Conservation (phyloP, 2,113 vertebrate genomes). For the Phocoena sinus region DNA sequence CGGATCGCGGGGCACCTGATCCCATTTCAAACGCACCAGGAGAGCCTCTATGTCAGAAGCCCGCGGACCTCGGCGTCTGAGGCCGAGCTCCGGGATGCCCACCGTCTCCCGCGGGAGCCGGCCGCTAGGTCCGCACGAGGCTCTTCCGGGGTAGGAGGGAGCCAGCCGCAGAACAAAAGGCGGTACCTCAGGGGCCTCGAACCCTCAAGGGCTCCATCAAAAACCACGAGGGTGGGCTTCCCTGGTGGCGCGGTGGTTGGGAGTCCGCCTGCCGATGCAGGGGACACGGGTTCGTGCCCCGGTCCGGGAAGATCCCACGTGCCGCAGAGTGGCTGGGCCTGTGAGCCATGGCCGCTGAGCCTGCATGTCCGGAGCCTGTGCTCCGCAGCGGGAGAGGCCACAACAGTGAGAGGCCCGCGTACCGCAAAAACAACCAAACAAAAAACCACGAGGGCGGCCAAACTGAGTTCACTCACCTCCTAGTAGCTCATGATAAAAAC, state of each 20-base stretch:
- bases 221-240: too few relatives aligned
- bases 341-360: too few relatives aligned
- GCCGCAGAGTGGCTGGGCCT: too few relatives aligned
- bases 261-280: too few relatives aligned
- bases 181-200: not conserved
- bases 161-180: not conserved
- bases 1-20: rapidly evolving
- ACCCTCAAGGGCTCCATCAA: not conserved
- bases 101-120: not conserved
- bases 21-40: too few relatives aligned
- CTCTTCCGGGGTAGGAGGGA: not conserved
- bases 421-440: too few relatives aligned
- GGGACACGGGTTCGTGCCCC: too few relatives aligned
- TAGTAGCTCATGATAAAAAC: not conserved
- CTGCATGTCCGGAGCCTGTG: too few relatives aligned
- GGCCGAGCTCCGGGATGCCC: rapidly evolving
- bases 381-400: too few relatives aligned
- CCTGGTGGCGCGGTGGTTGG: too few relatives aligned
- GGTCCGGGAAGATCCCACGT: too few relatives aligned
- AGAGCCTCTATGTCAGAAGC: not conserved
- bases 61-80: rapidly evolving
- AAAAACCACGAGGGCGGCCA: rapidly evolving
- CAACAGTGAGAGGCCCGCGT: too few relatives aligned
- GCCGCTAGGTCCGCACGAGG: not conserved
- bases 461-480: not conserved